phyloP scores from a whole-genome alignment of 2,888 invertebrate species.

The Chorisops tibialis region DNA sequence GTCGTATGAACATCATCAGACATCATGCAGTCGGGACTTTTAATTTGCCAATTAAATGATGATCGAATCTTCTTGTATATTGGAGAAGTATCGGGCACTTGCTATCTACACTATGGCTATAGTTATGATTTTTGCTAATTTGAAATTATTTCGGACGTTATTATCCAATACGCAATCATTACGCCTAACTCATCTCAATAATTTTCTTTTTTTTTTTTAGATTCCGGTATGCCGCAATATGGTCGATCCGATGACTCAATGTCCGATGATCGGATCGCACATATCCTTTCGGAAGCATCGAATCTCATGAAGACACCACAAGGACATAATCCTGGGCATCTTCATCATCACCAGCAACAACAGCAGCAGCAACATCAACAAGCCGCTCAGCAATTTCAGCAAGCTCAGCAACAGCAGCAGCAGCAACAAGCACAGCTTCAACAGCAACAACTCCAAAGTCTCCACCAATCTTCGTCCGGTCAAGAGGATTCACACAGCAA shows the following conservation, averaged over 20 bases:
- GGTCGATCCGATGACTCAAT: slow-evolving; percentile 72
- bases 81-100: too few relatives aligned
- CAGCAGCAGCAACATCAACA: slow-evolving; percentile 57
- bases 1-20: too few relatives aligned
- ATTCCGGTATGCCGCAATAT: slow-evolving; percentile 75
- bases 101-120: too few relatives aligned
- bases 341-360: slow-evolving; percentile 54
- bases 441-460: slow-evolving; percentile 57
- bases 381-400: slow-evolving; percentile 53
- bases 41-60: too few relatives aligned
- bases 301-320: slow-evolving; percentile 75
- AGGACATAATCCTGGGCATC: slow-evolving; percentile 44
- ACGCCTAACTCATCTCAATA: too few relatives aligned
- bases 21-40: too few relatives aligned
- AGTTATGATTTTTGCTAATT: too few relatives aligned
- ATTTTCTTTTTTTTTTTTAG: slow-evolving; percentile 53
- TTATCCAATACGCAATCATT: too few relatives aligned
- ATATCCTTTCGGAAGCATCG: slow-evolving; percentile 90
- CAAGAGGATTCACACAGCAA: slow-evolving; percentile 71
- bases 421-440: slow-evolving; percentile 56
- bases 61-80: too few relatives aligned
- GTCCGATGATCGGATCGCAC: slow-evolving; percentile 89
- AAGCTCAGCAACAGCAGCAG: slow-evolving; percentile 53
- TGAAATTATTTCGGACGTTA: too few relatives aligned
- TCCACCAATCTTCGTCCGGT: slow-evolving; percentile 54